Evolutionary conservation across 2,797 vertebrate species (phyloP).

Genomic region (Thripadectes ignobilis): DNA sequence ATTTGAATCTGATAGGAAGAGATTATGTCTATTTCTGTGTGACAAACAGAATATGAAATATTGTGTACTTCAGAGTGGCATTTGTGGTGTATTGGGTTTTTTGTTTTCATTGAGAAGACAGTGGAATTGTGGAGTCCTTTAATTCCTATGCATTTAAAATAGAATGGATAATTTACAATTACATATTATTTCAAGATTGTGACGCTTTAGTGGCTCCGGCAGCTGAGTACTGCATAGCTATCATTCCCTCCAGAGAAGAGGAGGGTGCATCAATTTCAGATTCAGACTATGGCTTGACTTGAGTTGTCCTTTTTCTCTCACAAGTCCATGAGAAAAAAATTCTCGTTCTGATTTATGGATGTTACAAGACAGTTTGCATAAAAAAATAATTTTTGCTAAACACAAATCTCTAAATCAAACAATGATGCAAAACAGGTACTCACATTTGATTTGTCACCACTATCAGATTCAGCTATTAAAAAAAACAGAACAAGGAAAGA

Average conservation of each 20-base stretch:
- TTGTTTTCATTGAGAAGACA: not conserved
- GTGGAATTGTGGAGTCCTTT: not conserved
- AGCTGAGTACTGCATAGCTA: not conserved
- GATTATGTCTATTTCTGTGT: not conserved
- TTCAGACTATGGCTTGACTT: not conserved
- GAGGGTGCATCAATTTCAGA: not conserved
- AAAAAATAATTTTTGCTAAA: not conserved
- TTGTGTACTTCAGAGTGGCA: not conserved
- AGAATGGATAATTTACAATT: not conserved
- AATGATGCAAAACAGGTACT: slow-evolving; percentile 35
- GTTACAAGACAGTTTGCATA: not conserved
- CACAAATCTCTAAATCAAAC: not conserved
- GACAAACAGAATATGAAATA: not conserved
- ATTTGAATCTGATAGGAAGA: not conserved
- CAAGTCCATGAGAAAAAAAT: not conserved
- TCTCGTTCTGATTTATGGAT: not conserved
- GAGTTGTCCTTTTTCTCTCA: not conserved
- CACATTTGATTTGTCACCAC: slow-evolving; percentile 74
- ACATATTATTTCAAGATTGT: not conserved
- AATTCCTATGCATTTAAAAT: not conserved
- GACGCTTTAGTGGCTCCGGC: not conserved
- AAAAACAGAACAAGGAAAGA: not conserved
- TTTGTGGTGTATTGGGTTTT: not conserved
- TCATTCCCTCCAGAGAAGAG: not conserved
- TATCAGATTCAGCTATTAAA: slow-evolving; percentile 67